Base-by-base conservation (phyloP, 1,140 invertebrate genomes). In the Araneus ventricosus region DNA sequence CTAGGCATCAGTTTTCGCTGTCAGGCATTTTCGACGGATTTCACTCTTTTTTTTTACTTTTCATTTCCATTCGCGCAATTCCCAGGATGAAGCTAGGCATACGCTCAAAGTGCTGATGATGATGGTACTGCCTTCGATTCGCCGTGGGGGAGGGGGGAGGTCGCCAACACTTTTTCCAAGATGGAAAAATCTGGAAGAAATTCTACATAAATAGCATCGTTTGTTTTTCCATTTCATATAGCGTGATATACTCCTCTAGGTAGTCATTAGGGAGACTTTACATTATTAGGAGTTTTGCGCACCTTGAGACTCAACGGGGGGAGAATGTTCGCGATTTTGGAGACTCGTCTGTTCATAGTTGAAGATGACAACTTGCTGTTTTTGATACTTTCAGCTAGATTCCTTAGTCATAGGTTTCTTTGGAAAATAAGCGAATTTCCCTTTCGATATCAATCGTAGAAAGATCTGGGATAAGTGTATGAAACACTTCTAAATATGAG, bases 1-100 rank as follows among this genome's bases (percentile, higher is more conserved):
- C 90, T 92, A 20, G 34, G 90, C 90, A 92, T 92, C 90, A 92
- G 90, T 92, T 92, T 92, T 92, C 90, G 80, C 90, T 92, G 90
- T 92, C 90, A 86, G 90, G 45, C 52, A 45, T 82, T 90, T 90
- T 90, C 34, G 30, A 67, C 39, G 41, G 57, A 90, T 61, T 45
- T 84, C 45, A 70, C n/a, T 37, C 24, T 39, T 52, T 70, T 86
- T 52, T 27, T 70, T 75, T 24, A 57, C 41, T 88, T 63, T 88
- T 92, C 59, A 75, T 75, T 84, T 91, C 79, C 41, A 88, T 91
- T 82, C 52, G 57, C 39, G 41, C 80, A 27, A 70, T 92, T 84
- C 75, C 45, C n/a, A 45, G 57, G 61, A 92, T 92, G 90, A 86
- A 37, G 20, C 80, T 7, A 27, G 20, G 90, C 90, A 52, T 86